Percentiles rank a stretch among this genome's conserved stretches.
phyloP scores from a whole-genome alignment of 2,888 invertebrate genomes.

The Syrista parreyssii region DNA sequence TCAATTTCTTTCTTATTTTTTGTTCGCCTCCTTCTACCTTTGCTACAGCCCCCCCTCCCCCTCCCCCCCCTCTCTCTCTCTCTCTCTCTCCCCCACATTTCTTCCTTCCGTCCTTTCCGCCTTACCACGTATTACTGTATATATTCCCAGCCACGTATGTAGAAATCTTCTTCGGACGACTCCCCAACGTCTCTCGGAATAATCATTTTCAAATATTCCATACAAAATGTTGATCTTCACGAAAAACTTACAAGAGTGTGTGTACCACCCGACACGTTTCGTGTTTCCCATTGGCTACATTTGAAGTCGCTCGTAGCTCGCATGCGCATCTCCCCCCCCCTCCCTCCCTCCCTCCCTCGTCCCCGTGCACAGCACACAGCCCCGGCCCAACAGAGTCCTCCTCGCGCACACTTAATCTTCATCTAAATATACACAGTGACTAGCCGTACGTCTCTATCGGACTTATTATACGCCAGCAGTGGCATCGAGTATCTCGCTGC shows the following conservation, averaged over 20 bases:
- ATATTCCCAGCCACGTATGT: no score
- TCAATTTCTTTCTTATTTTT: conserved; percentile 17
- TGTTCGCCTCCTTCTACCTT: conserved; percentile 13
- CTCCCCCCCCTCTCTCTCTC: conserved; percentile 7
- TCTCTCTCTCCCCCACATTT: background rate
- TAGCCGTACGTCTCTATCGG: background rate
- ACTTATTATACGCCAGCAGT: background rate
- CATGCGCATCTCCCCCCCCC: background rate
- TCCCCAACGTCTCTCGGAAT: background rate
- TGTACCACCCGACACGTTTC: background rate
- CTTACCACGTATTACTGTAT: background rate
- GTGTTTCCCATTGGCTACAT: background rate
- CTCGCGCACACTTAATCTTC: background rate
- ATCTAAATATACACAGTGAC: background rate
- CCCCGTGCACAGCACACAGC: no score
- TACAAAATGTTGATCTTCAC: background rate
- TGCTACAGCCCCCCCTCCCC: conserved; percentile 14
- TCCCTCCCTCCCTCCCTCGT: no score
- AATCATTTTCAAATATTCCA: background rate
- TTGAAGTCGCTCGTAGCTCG: background rate
- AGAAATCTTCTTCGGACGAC: background rate
- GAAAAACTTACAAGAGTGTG: background rate
- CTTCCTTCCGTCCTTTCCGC: background rate
- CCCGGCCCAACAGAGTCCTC: background rate
- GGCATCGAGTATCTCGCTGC: background rate